Percentiles rank a stretch among this genome's conserved stretches.
These are phyloP conservation scores for Phataginus tetradactyla DNA, from an alignment of 2,797 vertebrate genomes.

Conservation along the genomic window DNA sequence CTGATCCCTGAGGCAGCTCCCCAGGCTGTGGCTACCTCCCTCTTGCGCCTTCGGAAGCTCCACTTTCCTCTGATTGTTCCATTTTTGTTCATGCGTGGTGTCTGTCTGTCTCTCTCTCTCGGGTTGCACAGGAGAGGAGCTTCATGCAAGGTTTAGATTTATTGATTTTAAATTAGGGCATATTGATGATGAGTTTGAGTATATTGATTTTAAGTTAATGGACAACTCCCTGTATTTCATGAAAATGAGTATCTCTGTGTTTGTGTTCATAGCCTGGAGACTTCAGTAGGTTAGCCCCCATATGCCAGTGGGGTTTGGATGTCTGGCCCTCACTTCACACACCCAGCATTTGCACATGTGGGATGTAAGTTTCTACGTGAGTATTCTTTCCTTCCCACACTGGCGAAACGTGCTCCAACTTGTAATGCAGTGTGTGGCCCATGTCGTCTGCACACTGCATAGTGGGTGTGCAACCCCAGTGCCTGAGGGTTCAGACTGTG, in stretches of 20 bases:
- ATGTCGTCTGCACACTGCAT: too few species aligned
- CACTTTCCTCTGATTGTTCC: not conserved
- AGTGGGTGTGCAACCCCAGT: too few species aligned
- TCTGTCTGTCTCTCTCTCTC: not conserved
- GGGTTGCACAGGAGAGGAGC: not conserved
- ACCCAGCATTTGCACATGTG: not conserved
- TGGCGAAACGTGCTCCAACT: accelerated
- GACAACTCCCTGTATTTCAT: not conserved
- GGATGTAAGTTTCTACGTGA: not conserved
- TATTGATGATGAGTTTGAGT: not conserved
- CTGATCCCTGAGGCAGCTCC: not conserved
- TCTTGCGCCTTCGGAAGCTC: not conserved
- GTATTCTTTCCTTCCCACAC: not conserved
- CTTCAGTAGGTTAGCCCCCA: not conserved
- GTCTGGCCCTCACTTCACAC: not conserved
- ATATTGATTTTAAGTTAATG: not conserved
- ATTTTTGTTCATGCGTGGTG: not conserved
- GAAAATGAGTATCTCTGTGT: accelerated
- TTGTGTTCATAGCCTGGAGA: not conserved
- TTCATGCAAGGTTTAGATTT: not conserved
- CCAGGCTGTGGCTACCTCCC: not conserved
- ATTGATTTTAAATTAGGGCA: not conserved
- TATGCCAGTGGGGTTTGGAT: not conserved
- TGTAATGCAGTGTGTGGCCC: too few species aligned
- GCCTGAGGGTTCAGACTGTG: not conserved